These are phyloP conservation scores for Drosophila diplacantha DNA, from an alignment of 2,888 invertebrate species.

Conservation along the genomic window DNA sequence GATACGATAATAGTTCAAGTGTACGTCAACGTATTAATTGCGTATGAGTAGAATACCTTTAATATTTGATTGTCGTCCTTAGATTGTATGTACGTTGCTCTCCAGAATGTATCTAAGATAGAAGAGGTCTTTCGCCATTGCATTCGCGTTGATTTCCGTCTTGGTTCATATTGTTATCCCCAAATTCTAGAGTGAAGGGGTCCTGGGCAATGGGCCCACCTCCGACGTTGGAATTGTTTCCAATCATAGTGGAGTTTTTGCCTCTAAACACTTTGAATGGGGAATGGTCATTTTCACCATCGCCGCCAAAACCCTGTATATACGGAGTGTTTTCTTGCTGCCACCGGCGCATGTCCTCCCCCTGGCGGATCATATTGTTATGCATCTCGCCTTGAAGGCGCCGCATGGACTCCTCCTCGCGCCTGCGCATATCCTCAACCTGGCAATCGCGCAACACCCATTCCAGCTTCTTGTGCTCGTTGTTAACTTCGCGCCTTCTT, in stretches of 20 bases:
- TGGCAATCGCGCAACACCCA: slow-evolving; percentile 90
- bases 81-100: slow-evolving; percentile 8
- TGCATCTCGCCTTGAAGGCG: slow-evolving; percentile 88
- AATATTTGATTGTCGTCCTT: slow-evolving; percentile 13
- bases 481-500: slow-evolving; percentile 90
- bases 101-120: slow-evolving; percentile 71
- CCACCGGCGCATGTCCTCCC: slow-evolving; percentile 89
- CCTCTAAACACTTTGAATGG: slow-evolving; percentile 74
- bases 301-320: slow-evolving; percentile 81
- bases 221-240: slow-evolving; percentile 48
- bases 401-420: slow-evolving; percentile 82
- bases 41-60: slow-evolving; percentile 11
- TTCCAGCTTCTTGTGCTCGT: slow-evolving; percentile 89
- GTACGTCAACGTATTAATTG: slow-evolving; percentile 8
- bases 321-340: slow-evolving; percentile 93
- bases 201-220: slow-evolving; percentile 60
- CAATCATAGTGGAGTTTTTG: slow-evolving; percentile 52
- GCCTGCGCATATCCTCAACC: slow-evolving; percentile 87
- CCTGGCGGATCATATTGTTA: slow-evolving; percentile 86
- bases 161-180: slow-evolving; percentile 77
- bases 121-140: slow-evolving; percentile 76
- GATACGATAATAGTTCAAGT: slow-evolving; percentile 13
- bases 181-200: slow-evolving; percentile 76
- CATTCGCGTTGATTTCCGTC: slow-evolving; percentile 74
- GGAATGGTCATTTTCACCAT: slow-evolving; percentile 58